phyloP scores from a whole-genome alignment of 2,113 vertebrate species.

The Phaetusa simplex region DNA sequence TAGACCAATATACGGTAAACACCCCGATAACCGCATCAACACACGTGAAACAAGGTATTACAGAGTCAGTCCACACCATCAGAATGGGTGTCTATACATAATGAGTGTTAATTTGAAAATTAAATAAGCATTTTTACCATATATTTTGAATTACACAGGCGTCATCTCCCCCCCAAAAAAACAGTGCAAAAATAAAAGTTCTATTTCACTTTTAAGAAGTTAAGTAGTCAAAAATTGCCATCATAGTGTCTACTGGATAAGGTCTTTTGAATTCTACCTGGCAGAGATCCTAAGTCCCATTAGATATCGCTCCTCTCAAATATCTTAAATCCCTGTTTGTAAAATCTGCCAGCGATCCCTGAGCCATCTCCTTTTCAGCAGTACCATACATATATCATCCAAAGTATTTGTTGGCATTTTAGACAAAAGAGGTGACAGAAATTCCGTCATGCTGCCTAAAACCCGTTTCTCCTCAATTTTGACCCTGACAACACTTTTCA shows the following conservation, averaged over 20 bases:
- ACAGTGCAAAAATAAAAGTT: neutral
- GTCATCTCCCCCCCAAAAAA: neutral
- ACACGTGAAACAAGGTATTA: neutral
- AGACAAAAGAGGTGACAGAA: neutral
- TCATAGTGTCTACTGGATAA: accelerated
- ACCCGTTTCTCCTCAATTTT: neutral
- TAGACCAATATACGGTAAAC: neutral
- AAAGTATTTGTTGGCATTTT: neutral
- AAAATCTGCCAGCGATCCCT: neutral
- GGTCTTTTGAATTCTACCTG: neutral
- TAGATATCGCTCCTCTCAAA: neutral
- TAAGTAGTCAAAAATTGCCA: neutral
- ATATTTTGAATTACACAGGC: neutral
- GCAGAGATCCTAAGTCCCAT: neutral
- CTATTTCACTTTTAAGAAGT: neutral
- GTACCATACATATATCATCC: neutral
- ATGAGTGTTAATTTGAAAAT: neutral
- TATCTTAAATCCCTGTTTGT: neutral
- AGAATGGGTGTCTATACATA: neutral
- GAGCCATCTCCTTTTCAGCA: neutral
- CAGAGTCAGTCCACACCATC: neutral
- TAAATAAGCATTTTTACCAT: neutral
- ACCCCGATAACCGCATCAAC: neutral
- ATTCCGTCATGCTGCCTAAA: neutral
- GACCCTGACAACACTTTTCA: neutral